These are phyloP conservation scores for Netelia virgata DNA, from an alignment of 2,888 invertebrate species.

Conservation along the genomic window DNA sequence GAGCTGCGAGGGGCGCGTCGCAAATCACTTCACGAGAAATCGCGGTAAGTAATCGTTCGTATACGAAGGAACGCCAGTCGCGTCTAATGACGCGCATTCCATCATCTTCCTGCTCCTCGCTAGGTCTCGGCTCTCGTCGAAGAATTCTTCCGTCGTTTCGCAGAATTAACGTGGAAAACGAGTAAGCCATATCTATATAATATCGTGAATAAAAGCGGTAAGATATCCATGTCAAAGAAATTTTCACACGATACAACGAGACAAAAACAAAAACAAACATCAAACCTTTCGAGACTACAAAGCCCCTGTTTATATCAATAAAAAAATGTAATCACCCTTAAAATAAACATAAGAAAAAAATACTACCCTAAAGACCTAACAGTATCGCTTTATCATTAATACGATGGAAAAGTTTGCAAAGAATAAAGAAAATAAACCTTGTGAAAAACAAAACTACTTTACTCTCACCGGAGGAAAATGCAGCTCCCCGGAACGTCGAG, in stretches of 20 bases:
- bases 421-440: conserved; percentile 19
- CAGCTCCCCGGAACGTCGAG: conserved; percentile 58
- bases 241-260: conserved; percentile 8
- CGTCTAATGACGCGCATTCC: conserved; percentile 68
- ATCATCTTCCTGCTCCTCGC: conserved; percentile 38
- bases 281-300: too few relatives aligned
- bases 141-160: conserved; percentile 55
- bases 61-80: conserved; percentile 46
- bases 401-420: background rate
- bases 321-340: background rate
- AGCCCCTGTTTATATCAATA: background rate
- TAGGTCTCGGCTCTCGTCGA: conserved; percentile 39
- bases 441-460: conserved; percentile 45
- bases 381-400: background rate
- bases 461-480: conserved; percentile 66
- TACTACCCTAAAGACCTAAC: background rate
- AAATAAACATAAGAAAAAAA: too few relatives aligned
- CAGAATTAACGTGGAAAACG: conserved; percentile 30
- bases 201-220: conserved; percentile 17
- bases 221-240: conserved; percentile 33
- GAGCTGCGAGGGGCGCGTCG: background rate
- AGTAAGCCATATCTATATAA: conserved; percentile 29
- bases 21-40: conserved; percentile 48
- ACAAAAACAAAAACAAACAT: background rate
- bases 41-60: conserved; percentile 48